Percentiles rank a stretch among this genome's conserved stretches.
These are phyloP conservation scores for Hypolimnas misippus DNA, from an alignment of 2,888 invertebrate species.

Conservation along the genomic window DNA sequence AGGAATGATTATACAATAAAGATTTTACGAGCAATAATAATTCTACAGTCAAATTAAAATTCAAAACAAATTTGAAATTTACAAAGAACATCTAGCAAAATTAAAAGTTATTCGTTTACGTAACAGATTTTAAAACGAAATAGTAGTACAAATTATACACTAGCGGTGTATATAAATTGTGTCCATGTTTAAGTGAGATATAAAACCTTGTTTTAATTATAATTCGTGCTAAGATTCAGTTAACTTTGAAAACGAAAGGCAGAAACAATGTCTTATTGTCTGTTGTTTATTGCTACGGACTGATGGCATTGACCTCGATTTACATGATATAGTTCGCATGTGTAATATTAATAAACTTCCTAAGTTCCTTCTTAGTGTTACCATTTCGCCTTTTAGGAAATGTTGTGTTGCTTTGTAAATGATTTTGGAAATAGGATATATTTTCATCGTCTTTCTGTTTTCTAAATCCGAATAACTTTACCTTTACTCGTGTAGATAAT, in stretches of 20 bases:
- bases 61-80: background rate
- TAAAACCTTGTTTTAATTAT: conserved; percentile 23
- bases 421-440: no score
- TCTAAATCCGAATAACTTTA: no score
- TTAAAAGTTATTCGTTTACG: conserved; percentile 6
- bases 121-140: background rate
- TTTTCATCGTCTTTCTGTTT: no score
- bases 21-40: background rate
- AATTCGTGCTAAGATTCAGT: conserved; percentile 34
- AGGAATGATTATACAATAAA: background rate
- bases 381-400: background rate
- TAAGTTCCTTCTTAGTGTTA: background rate
- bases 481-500: no score
- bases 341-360: conserved; percentile 2
- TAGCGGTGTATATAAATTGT: background rate
- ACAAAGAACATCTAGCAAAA: background rate
- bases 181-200: conserved; percentile 10
- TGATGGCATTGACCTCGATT: conserved; percentile 44
- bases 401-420: no score
- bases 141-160: background rate
- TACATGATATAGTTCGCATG: conserved; percentile 5
- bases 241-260: conserved; percentile 35
- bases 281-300: conserved; percentile 30
- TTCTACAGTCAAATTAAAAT: background rate
- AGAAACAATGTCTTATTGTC: conserved; percentile 52